Evolutionary conservation across 2,797 vertebrate species (phyloP).

Genomic region (Enteromius unitaeniatus): DNA sequence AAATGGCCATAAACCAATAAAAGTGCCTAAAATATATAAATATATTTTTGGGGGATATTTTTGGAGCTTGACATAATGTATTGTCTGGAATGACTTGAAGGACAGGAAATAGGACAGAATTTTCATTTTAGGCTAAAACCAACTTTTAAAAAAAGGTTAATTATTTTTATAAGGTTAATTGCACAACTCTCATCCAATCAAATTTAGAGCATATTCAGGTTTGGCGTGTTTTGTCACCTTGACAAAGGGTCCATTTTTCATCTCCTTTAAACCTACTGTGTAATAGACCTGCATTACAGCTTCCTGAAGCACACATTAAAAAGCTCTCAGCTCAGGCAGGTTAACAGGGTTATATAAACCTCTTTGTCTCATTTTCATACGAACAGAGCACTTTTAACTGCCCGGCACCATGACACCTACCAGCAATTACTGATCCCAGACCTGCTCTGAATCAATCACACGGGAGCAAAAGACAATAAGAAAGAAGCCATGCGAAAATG

Average conservation of each 20-base stretch:
- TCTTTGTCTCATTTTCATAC: slow-evolving; percentile 55
- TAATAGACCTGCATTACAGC: background rate
- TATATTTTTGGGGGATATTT: no score
- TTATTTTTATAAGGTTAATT: background rate
- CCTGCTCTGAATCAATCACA: slow-evolving; percentile 27
- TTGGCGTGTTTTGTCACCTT: background rate
- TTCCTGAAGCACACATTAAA: slow-evolving; percentile 35
- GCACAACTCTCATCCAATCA: background rate
- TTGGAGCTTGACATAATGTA: background rate
- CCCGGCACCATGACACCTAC: slow-evolving; percentile 28
- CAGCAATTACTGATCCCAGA: slow-evolving; percentile 36
- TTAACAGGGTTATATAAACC: slow-evolving; percentile 54
- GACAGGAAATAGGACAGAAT: background rate
- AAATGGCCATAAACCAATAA: slow-evolving; percentile 1
- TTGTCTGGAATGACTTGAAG: background rate
- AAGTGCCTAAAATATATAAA: background rate
- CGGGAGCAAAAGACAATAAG: background rate
- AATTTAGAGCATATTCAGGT: background rate
- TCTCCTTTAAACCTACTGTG: background rate
- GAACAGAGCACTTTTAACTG: slow-evolving; percentile 18
- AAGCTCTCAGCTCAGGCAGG: slow-evolving; percentile 8
- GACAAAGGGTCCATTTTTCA: background rate
- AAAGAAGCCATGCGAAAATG: slow-evolving; percentile 27
- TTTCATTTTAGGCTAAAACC: background rate
- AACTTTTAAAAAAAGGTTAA: background rate